Evolutionary conservation across 2,888 invertebrate genomes (phyloP).

Genomic region (Stenoptilia bipunctidactyla): DNA sequence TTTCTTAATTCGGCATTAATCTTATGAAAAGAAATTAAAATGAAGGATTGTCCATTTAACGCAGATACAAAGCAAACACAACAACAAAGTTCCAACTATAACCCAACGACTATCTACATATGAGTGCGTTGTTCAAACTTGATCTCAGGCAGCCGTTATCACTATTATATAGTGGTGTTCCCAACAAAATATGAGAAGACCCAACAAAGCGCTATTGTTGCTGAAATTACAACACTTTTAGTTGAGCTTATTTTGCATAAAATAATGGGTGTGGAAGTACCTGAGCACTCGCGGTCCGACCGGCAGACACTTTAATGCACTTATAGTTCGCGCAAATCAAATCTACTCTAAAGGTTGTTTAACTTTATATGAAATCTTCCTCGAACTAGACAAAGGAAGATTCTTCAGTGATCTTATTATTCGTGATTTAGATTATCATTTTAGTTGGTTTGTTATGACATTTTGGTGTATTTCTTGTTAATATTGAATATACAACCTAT

Average conservation of each 20-base stretch:
- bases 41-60: too few species aligned
- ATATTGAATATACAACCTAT: too few species aligned
- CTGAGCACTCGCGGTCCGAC: conserved; percentile 9
- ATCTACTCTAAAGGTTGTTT: background rate
- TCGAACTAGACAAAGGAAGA: background rate
- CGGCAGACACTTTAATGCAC: conserved; percentile 45
- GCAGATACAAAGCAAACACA: too few species aligned
- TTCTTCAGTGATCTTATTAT: too few species aligned
- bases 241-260: conserved; percentile 48
- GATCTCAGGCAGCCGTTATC: background rate
- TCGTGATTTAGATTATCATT: too few species aligned
- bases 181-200: conserved; percentile 5
- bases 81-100: too few species aligned
- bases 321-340: conserved; percentile 1
- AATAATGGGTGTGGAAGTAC: conserved; percentile 39
- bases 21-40: too few species aligned
- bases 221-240: conserved; percentile 40
- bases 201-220: conserved; percentile 41
- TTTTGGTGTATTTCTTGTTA: too few species aligned
- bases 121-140: conserved; percentile 4
- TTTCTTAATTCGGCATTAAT: too few species aligned
- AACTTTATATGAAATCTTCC: background rate
- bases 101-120: too few species aligned
- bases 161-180: too few species aligned
- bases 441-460: too few species aligned